Conservation (phyloP, 2,888 invertebrate genomes). For the Atethmia centrago region DNA sequence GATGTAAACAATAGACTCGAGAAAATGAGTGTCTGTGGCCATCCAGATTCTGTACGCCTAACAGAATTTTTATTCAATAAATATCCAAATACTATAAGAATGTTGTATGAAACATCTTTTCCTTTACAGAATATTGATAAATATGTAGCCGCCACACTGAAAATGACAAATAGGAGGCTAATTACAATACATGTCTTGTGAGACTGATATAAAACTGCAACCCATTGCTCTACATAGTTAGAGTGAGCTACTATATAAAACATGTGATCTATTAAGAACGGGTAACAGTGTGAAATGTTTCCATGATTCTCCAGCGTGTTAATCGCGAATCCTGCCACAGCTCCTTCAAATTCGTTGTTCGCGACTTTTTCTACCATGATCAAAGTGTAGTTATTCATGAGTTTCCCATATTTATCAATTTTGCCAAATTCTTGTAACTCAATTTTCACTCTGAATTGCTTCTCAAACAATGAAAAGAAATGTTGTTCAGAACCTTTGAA, state of each 20-base stretch:
- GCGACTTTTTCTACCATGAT: slow-evolving; percentile 64
- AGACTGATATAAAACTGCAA: slow-evolving; percentile 44
- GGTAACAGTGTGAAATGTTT: slow-evolving; percentile 59
- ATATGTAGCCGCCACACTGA: slow-evolving; percentile 54
- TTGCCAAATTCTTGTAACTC: slow-evolving; percentile 60
- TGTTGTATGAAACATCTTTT: slow-evolving; percentile 59
- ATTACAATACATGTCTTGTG: slow-evolving; percentile 20
- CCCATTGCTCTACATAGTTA: slow-evolving; percentile 53
- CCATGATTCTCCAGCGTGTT: neutral
- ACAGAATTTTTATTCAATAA: slow-evolving; percentile 67
- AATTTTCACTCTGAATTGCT: slow-evolving; percentile 59
- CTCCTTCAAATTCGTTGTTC: slow-evolving; percentile 67
- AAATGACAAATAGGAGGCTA: slow-evolving; percentile 54
- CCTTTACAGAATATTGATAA: slow-evolving; percentile 64
- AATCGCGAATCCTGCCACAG: slow-evolving; percentile 41
- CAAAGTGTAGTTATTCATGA: slow-evolving; percentile 53
- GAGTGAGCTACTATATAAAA: slow-evolving; percentile 55
- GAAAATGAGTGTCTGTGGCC: slow-evolving; percentile 63
- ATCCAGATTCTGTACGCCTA: slow-evolving; percentile 53
- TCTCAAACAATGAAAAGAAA: slow-evolving; percentile 62
- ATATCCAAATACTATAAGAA: slow-evolving; percentile 69
- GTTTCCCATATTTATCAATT: slow-evolving; percentile 65
- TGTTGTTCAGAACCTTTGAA: slow-evolving; percentile 64
- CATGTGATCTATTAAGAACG: slow-evolving; percentile 54
- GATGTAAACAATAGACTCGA: slow-evolving; percentile 63